Percentiles rank a stretch among this genome's conserved stretches.
phyloP scores from a whole-genome alignment of 2,113 vertebrate genomes.

The Pomatostomus ruficeps region DNA sequence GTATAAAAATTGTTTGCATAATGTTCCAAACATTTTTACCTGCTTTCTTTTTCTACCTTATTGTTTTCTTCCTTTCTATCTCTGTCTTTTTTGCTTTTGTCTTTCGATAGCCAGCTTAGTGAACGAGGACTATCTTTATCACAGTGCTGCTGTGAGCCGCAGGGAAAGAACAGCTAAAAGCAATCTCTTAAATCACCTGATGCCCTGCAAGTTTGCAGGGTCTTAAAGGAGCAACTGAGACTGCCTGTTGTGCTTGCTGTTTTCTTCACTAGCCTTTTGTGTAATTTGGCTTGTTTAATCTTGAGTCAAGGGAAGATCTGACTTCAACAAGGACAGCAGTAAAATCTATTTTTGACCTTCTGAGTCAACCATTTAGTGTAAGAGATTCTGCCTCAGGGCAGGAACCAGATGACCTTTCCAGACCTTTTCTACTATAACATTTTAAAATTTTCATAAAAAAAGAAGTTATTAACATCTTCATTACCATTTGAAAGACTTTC shows the following conservation, averaged over 20 bases:
- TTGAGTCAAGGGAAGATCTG: neutral
- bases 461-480: neutral
- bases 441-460: neutral
- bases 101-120: neutral
- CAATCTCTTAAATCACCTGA: neutral
- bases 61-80: neutral
- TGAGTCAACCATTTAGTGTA: neutral
- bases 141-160: neutral
- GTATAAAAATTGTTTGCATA: neutral
- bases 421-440: neutral
- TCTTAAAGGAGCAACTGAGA: neutral
- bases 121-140: neutral
- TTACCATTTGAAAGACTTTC: neutral
- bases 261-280: neutral
- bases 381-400: neutral
- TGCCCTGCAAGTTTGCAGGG: neutral
- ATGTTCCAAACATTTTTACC: neutral
- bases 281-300: neutral
- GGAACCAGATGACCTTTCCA: neutral
- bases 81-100: neutral
- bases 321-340: neutral
- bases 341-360: slow-evolving; percentile 1
- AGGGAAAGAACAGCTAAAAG: neutral
- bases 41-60: neutral
- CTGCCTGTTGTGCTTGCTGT: neutral